Evolutionary conservation across 2,113 vertebrate genomes (phyloP).

Genomic region (Perca fluviatilis): DNA sequence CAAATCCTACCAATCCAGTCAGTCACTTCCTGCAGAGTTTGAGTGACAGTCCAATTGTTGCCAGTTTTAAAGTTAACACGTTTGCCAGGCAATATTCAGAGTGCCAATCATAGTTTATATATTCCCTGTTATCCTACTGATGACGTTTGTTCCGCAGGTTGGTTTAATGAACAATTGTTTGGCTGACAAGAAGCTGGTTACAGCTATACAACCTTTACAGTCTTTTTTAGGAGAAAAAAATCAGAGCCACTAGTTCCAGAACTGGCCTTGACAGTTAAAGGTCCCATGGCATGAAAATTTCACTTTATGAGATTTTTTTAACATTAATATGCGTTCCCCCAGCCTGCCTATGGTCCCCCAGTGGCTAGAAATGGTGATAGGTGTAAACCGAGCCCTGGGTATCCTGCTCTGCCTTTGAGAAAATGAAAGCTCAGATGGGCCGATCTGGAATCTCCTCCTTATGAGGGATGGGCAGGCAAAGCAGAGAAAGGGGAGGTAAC

Average conservation of each 20-base stretch:
- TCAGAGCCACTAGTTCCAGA: not conserved
- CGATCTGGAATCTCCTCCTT: too few relatives aligned
- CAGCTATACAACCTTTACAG: not conserved
- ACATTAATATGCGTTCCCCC: too few relatives aligned
- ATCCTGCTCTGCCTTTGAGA: too few relatives aligned
- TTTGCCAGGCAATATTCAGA: not conserved
- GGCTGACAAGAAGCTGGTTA: not conserved
- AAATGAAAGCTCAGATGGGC: too few relatives aligned
- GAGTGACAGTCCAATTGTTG: not conserved
- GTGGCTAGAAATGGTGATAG: too few relatives aligned
- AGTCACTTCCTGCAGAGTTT: constrained; percentile 17
- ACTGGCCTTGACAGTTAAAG: not conserved
- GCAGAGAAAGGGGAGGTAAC: too few relatives aligned
- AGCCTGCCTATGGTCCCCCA: too few relatives aligned
- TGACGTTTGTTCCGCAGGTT: not conserved
- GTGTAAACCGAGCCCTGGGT: too few relatives aligned
- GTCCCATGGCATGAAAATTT: too few relatives aligned
- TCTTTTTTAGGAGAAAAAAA: not conserved
- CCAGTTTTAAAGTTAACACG: not conserved
- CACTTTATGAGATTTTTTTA: too few relatives aligned
- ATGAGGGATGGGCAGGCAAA: too few relatives aligned
- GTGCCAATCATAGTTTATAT: not conserved
- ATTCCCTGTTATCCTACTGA: not conserved
- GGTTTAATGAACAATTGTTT: not conserved
- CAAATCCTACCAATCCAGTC: not conserved